Conservation (phyloP, 2,797 vertebrate species). For the Esox lucius region DNA sequence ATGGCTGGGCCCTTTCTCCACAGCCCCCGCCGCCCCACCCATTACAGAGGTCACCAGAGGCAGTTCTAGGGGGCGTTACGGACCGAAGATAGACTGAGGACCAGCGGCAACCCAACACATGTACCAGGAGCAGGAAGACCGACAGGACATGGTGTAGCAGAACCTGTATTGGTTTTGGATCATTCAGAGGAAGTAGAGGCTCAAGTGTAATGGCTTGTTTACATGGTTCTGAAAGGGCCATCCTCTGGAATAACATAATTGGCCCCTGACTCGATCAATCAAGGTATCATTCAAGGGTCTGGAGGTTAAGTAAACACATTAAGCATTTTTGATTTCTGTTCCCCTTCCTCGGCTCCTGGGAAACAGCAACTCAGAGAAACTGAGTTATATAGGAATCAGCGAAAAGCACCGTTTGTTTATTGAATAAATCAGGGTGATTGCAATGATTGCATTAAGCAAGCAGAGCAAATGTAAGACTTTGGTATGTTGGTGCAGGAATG, state of each 20-base stretch:
- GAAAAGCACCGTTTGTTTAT: conserved; percentile 36
- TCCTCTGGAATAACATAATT: conserved; percentile 68
- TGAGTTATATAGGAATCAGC: conserved; percentile 11
- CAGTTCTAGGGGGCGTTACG: conserved; percentile 46
- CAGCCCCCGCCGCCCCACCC: conserved; percentile 29
- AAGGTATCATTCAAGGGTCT: conserved; percentile 64
- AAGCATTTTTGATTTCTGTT: conserved; percentile 58
- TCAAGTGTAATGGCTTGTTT: conserved; percentile 72
- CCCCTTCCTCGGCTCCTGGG: conserved; percentile 12
- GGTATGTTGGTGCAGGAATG: not conserved
- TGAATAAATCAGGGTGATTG: conserved; percentile 51
- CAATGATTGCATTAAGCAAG: conserved; percentile 53
- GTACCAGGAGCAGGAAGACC: conserved; percentile 6
- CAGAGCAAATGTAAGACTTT: conserved; percentile 27
- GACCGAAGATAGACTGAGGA: conserved; percentile 20
- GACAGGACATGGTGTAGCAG: conserved; percentile 41
- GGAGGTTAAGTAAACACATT: conserved; percentile 70
- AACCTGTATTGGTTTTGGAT: conserved; percentile 59
- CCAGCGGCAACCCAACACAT: conserved; percentile 25
- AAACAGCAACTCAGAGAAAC: conserved; percentile 14
- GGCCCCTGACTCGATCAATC: conserved; percentile 66
- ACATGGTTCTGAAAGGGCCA: conserved; percentile 53
- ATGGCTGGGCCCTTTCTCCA: conserved; percentile 43
- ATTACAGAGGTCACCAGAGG: conserved; percentile 67
- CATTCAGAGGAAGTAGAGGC: conserved; percentile 60